A percentile compares a stretch with the other conserved stretches of the same genome.
phyloP scores from a whole-genome alignment of 92 coral and sea anemone species.

The Actinostola sp. region DNA sequence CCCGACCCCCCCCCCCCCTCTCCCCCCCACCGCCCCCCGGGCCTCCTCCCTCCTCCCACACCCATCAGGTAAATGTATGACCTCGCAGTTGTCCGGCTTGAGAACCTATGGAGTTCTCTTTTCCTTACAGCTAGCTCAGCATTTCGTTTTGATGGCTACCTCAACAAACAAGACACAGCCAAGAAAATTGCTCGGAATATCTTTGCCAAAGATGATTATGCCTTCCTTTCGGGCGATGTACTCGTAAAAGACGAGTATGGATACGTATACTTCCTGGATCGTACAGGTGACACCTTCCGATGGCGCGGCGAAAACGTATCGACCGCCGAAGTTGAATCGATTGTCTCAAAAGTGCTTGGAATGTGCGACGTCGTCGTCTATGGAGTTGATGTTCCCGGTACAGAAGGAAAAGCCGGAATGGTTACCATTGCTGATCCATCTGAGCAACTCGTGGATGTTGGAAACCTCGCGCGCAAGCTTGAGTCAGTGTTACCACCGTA shows the following conservation, averaged over 20 bases:
- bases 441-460: constrained; percentile 59
- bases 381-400: constrained; percentile 89
- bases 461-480: constrained; percentile 47
- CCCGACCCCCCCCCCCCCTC: too few species aligned
- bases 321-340: constrained; percentile 90
- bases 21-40: too few species aligned
- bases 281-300: constrained; percentile 98
- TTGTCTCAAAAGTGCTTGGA: constrained; percentile 74
- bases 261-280: constrained; percentile 89
- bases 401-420: constrained; percentile 97
- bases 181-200: constrained; percentile 73
- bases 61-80: too few species aligned
- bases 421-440: constrained; percentile 87
- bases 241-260: constrained; percentile 84
- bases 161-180: constrained; percentile 67
- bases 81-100: too few species aligned
- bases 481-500: constrained; percentile 75
- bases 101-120: too few species aligned
- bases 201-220: constrained; percentile 69
- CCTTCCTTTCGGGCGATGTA: constrained; percentile 86
- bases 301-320: constrained; percentile 99
- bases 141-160: constrained; percentile 81
- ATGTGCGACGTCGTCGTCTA: constrained; percentile 88
- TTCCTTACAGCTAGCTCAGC: constrained; percentile 46
- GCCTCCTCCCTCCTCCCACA: too few species aligned